Base-by-base conservation (phyloP, 2,113 vertebrate genomes). In the Ophthalmolycus amberensis region DNA sequence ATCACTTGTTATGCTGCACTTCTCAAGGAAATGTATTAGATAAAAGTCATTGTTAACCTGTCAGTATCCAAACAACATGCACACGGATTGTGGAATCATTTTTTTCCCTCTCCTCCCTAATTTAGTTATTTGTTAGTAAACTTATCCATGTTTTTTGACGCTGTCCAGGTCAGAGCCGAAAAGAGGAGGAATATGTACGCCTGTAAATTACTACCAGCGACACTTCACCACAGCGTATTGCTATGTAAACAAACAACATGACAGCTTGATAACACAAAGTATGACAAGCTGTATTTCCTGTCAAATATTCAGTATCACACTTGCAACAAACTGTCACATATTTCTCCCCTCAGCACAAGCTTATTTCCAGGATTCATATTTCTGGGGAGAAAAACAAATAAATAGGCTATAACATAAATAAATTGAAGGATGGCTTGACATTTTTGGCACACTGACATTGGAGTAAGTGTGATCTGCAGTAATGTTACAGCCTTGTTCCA, bases 261-360 rank as follows among this genome's bases (percentile, higher is more conserved):
- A 86, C 85, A 85, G 74, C 40, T 73, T 85, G 79, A 91, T 90
- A 75, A 79, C 42, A 82, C 59, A 79, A 76, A 79, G 50, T 52
- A 66, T 20, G 77, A 86, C 52, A 48, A 42, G 79, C 77, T 78
- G n/a, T 76, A 79, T 87, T 80, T 86, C 38, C 34, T 76, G 56
- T 83, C 72, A 60, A 46, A 75, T 66, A 71, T 78, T 80, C 73
- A 56, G 79, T 82, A 77, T 87, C 80, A 81, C 68, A 71, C 68
- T 76, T 56, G 56, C 58, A 72, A n/a, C 75, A 81, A 85, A 74
- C 77, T 79, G 80, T 82, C 82, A 89, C 3, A 74, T 20, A 83
- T 79, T 69, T 85, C 64, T 80, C 71, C 71, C 52, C 71, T 56
- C 65, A 81, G 62, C 54, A 48, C 60, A 32, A 40, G 58, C 62